phyloP scores from a whole-genome alignment of 2,113 vertebrate species.

The Caracal caracal region DNA sequence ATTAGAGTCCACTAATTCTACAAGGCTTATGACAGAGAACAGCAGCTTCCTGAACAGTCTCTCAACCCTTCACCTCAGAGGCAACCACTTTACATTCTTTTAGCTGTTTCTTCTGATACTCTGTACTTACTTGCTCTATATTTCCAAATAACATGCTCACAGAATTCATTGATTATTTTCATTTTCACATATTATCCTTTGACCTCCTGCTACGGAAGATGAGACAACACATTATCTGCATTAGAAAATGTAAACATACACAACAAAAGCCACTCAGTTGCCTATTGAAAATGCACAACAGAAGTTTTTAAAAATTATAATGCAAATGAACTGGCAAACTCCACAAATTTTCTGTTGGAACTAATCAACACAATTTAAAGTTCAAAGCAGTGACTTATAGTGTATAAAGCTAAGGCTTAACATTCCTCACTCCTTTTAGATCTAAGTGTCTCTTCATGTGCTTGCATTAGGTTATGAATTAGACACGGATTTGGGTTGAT shows the following conservation, averaged over 20 bases:
- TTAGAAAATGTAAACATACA: conserved; percentile 52
- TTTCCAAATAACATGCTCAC: neutral
- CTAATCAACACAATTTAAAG: conserved; percentile 76
- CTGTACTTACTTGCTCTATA: neutral
- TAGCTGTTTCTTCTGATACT: conserved; percentile 14
- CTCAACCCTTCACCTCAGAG: neutral
- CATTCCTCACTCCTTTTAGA: conserved; percentile 37
- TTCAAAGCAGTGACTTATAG: conserved; percentile 66
- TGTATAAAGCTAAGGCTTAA: conserved; percentile 55
- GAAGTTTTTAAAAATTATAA: conserved; percentile 47
- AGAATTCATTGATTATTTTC: neutral
- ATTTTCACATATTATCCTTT: conserved; percentile 51
- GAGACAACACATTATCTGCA: conserved; percentile 21
- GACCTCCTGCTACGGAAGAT: neutral
- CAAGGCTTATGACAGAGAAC: neutral
- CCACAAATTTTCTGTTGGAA: conserved; percentile 66
- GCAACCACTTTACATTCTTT: neutral
- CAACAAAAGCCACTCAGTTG: conserved; percentile 32
- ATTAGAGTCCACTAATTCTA: neutral
- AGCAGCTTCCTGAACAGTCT: neutral
- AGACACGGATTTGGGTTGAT: conserved; percentile 25
- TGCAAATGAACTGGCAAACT: conserved; percentile 69
- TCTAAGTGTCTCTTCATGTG: conserved; percentile 39
- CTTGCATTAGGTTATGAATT: conserved; percentile 54
- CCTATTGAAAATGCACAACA: conserved; percentile 3